Base-by-base conservation (phyloP, 1,140 invertebrate genomes). In the Drosophila truncata region DNA sequence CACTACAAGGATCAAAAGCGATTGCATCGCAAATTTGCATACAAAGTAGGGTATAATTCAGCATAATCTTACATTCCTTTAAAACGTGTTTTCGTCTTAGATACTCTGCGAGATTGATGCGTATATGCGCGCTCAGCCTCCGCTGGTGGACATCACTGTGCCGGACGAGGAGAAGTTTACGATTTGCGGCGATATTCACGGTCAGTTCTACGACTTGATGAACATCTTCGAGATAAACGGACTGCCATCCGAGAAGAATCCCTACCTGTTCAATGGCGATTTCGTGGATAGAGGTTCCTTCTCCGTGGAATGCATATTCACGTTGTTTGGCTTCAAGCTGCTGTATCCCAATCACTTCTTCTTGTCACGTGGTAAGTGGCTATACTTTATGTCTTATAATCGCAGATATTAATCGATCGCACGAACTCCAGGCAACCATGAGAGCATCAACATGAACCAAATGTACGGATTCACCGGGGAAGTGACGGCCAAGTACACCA, bases 381-480 rank as follows among this genome's bases (percentile, higher is more conserved):
- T 9, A n/a, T 55, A 2, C 2, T 2, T 4, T 10, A 4, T 7
- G 13, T 10, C 8, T 16, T 7, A 7, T 37, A 35, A 10, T 1
- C 50, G 25, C 33, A 0, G n/a, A 55, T 25, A 55, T 25, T 37
- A 25, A 55, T 37, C 20, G 8, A 35, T 35, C 7, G 9, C 0
- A 4, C n/a, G 8, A 0, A 16, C 49, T 54, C 9, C 94, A 98
- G 98, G 98, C 35, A 99, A 99, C 93, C 99, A 99, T 93, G 99
- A 99, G 93, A 99, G 97, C 85, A 95, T 96, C 23, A 98, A 97
- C 16, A 99, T 99, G 99, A 99, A 99, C 94, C 98, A 99, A 93
- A 99, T 99, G 96, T 99, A 99, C 93, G 99, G 99, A 20, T 99
- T 99, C 94, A 97, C 98, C 83, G 98, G 98, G 4, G 99, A 99